Percentiles rank a stretch among this genome's conserved stretches.
These are phyloP conservation scores for Tuberolachnus salignus DNA, from an alignment of 2,888 invertebrate species.

Conservation along the genomic window DNA sequence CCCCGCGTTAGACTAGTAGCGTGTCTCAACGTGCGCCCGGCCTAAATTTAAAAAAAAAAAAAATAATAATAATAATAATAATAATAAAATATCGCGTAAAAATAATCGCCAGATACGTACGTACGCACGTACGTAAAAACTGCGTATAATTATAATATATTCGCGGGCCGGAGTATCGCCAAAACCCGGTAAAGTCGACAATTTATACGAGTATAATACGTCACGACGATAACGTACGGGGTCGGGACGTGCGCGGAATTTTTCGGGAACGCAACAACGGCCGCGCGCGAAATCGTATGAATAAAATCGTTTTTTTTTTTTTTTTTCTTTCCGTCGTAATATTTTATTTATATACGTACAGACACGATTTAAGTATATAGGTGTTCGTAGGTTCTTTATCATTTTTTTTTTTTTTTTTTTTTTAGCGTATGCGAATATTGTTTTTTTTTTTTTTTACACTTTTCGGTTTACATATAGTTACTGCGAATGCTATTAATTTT, in stretches of 20 bases:
- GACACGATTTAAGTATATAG: conserved; percentile 3
- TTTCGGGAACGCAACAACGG: neutral
- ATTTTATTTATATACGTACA: neutral
- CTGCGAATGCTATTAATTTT: neutral
- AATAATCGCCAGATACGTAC: no score
- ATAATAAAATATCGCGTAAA: no score
- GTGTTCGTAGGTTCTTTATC: no score
- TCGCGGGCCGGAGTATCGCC: neutral
- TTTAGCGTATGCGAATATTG: neutral
- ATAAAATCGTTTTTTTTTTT: no score
- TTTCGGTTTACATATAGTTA: neutral
- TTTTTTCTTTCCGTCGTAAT: neutral
- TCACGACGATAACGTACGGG: no score
- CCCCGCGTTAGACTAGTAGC: no score
- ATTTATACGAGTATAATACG: neutral
- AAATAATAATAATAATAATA: no score
- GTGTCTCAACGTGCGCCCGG: no score
- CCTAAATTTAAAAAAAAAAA: no score
- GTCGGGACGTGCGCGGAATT: neutral
- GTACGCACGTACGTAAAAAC: no score
- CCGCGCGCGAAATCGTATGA: neutral
- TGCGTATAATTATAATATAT: no score
- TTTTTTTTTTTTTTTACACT: neutral
- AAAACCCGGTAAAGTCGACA: neutral
- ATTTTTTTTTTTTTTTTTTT: no score